Conservation (phyloP, 2,888 invertebrate genomes). For the Polydrusus pterygomalis region DNA sequence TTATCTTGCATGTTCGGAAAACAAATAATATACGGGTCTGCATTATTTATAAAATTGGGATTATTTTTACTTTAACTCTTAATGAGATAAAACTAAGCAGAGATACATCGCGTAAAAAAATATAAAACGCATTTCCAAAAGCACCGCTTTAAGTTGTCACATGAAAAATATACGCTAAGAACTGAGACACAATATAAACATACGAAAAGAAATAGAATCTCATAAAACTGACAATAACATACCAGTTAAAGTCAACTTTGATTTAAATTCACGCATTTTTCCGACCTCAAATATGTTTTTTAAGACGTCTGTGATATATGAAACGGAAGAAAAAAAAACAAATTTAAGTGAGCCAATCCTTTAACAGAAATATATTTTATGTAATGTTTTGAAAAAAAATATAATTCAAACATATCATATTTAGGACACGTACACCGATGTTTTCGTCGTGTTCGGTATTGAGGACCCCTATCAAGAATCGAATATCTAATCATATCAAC, state of each 20-base stretch:
- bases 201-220: not conserved
- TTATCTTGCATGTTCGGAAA: too few relatives aligned
- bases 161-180: not conserved
- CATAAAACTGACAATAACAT: conserved; percentile 13
- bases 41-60: too few relatives aligned
- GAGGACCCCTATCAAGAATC: not conserved
- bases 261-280: not conserved
- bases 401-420: not conserved
- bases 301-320: not conserved
- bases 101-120: not conserved
- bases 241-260: conserved; percentile 3
- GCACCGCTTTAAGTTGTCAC: conserved; percentile 2
- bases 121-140: not conserved
- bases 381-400: not conserved
- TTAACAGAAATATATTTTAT: not conserved
- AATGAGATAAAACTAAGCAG: too few relatives aligned
- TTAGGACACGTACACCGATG: not conserved
- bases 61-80: too few relatives aligned
- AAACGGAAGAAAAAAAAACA: not conserved
- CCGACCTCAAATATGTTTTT: conserved; percentile 5
- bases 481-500: not conserved
- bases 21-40: too few relatives aligned
- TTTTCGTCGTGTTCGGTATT: not conserved
- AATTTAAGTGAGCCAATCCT: not conserved
- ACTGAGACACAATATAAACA: conserved; percentile 1